Conservation (phyloP, 2,797 vertebrate genomes). For the Sebastes hubbsi region DNA sequence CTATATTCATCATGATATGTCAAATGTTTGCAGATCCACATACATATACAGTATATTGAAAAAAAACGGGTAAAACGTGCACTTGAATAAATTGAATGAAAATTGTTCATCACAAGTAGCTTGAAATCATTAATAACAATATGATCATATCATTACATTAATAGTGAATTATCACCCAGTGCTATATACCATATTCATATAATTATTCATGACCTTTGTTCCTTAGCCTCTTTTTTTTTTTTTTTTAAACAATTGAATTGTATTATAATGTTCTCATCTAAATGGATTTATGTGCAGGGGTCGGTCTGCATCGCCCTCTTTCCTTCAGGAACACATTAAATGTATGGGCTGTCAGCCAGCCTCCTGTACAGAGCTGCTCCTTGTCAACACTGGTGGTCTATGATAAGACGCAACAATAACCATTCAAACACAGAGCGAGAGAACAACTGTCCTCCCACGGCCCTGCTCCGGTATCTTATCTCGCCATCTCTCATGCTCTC, state of each 20-base stretch:
- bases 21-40: not conserved
- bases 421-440: slow-evolving; percentile 47
- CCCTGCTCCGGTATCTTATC: slow-evolving; percentile 43
- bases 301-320: not conserved
- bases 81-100: not conserved
- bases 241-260: not conserved
- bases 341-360: slow-evolving; percentile 37
- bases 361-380: slow-evolving; percentile 19
- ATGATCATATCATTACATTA: not conserved
- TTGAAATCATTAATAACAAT: not conserved
- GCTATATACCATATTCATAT: not conserved
- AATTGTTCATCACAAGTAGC: not conserved
- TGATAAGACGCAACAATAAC: slow-evolving; percentile 60
- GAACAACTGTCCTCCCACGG: slow-evolving; percentile 63
- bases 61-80: not conserved
- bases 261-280: not conserved
- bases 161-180: not conserved
- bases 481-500: slow-evolving; percentile 47
- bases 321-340: slow-evolving; percentile 32
- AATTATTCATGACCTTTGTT: not conserved
- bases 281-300: slow-evolving; percentile 1
- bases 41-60: not conserved
- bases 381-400: slow-evolving; percentile 61
- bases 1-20: too few relatives aligned
- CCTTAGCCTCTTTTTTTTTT: not conserved